Evolutionary conservation across 2,888 invertebrate genomes (phyloP), one percentile per base, ranked within the genome.

Genomic region (Eristalis tenax): DNA sequence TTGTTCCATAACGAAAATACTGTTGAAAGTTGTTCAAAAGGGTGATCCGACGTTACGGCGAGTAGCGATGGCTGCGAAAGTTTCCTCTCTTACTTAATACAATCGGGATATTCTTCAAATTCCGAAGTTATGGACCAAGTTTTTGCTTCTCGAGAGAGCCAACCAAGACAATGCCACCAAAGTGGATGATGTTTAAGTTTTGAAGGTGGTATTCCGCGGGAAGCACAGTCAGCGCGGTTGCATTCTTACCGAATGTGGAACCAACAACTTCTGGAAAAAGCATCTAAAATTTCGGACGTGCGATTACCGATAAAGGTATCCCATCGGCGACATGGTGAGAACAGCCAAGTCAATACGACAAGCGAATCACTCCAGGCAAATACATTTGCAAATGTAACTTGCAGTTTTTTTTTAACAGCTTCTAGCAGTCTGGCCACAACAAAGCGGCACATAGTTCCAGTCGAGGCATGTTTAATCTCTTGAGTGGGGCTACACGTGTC

Each of bases 301-400:
- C 88, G 65, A 26, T 89, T 88, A 40, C 83, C 80, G 0, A 88
- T 80, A 63, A 83, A 88, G 1, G 80, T 80, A 32, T 32, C 32
- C 32, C 32, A 32, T 6, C 32, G 32, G 6, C 32, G 32, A 1
- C 5, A 32, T 32, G 32, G 32, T 1, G 75, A 66, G 4, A 80
- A 79, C 1, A 91, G 68, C 91, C 91, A 91, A 22, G 83, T 76
- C 1, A 91, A 66, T 2, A 89, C 89, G 15, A 91, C 89, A 22
- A 88, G 89, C 0, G 90, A 91, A 77, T 91, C 91, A 0, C 89
- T 88, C 88, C 85, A 89, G 59, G 83, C 83, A 26, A 64, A n/a
- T n/a, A n/a, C n/a, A n/a, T n/a, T n/a, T n/a, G 2, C 64, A 18
- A 81, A 71, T 0, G 23, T 18, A 2, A 82, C 43, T 10, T 77